These are phyloP conservation scores for Budorcas taxicolor DNA, from an alignment of 2,113 vertebrate genomes.

Conservation along the genomic window DNA sequence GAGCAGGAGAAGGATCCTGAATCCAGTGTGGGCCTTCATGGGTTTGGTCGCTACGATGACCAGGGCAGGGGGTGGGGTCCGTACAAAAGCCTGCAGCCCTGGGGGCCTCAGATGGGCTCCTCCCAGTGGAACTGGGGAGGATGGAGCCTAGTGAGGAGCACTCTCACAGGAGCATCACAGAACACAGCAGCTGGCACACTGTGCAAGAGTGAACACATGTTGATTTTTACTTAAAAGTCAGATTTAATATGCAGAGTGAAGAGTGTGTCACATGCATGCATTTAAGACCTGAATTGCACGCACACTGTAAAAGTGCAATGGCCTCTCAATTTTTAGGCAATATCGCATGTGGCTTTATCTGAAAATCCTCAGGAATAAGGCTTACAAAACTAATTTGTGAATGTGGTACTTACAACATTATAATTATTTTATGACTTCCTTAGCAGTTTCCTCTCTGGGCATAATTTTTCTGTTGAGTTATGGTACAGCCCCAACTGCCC, in stretches of 20 bases:
- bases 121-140: not conserved
- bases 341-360: constrained; percentile 52
- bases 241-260: not conserved
- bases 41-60: not conserved
- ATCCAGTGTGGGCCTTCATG: not conserved
- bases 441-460: constrained; percentile 78
- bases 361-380: constrained; percentile 51
- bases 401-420: constrained; percentile 18
- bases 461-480: constrained; percentile 80
- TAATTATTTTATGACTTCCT: constrained; percentile 67
- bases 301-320: not conserved
- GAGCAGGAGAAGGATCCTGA: not conserved
- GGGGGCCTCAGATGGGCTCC: accelerated
- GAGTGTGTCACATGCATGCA: not conserved
- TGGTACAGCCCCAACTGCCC: constrained; percentile 78
- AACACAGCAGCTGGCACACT: accelerated
- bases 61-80: accelerated
- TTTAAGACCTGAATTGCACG: not conserved
- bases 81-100: not conserved
- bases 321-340: accelerated
- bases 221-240: not conserved
- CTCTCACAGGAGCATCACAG: accelerated
- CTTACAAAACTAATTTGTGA: constrained; percentile 59
- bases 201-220: accelerated
- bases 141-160: accelerated